Evolutionary conservation across 2,797 vertebrate genomes (phyloP).

Genomic region (Erethizon dorsatum): DNA sequence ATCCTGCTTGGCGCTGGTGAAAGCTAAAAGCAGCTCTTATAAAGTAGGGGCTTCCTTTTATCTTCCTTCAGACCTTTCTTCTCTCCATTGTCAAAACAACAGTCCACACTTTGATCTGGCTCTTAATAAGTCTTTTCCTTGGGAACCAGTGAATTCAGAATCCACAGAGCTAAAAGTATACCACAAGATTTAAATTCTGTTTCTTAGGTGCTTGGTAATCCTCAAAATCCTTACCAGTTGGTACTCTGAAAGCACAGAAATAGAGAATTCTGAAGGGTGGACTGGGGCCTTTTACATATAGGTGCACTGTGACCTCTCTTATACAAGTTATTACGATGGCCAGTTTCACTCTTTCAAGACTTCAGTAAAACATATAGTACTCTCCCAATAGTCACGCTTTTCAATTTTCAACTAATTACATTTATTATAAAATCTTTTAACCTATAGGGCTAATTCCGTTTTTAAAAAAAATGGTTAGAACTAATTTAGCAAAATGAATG

Average conservation of each 20-base stretch:
- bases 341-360: slow-evolving; percentile 50
- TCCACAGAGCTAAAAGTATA: slow-evolving; percentile 81
- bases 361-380: slow-evolving; percentile 27
- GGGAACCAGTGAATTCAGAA: slow-evolving; percentile 89
- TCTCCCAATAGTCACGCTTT: background rate
- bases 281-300: background rate
- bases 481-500: background rate
- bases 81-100: slow-evolving; percentile 86
- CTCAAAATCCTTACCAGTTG: slow-evolving; percentile 57
- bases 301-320: background rate
- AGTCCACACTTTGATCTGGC: slow-evolving; percentile 88
- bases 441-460: background rate
- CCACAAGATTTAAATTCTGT: background rate
- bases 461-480: background rate
- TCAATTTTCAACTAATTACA: slow-evolving; percentile 19
- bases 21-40: slow-evolving; percentile 84
- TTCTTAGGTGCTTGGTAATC: slow-evolving; percentile 41
- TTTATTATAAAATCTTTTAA: slow-evolving; percentile 29
- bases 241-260: slow-evolving; percentile 69
- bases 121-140: slow-evolving; percentile 81
- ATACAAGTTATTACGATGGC: background rate
- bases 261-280: background rate
- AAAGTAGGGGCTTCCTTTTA: slow-evolving; percentile 83
- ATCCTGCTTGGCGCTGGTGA: slow-evolving; percentile 74
- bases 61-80: slow-evolving; percentile 77